Percentiles rank a stretch among this genome's conserved stretches.
These are phyloP conservation scores for Diuraphis noxia DNA, from an alignment of 1,140 invertebrate species.

Conservation along the genomic window DNA sequence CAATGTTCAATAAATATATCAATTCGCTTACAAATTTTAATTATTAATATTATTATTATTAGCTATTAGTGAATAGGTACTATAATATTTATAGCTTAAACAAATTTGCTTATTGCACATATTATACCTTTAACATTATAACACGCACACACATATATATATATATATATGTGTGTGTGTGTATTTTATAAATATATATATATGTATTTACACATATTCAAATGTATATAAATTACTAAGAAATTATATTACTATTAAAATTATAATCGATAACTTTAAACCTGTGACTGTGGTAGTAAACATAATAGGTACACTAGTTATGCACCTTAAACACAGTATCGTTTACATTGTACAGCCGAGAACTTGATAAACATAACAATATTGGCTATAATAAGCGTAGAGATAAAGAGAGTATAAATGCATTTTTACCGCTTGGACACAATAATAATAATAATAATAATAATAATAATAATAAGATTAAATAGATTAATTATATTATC, in stretches of 20 bases:
- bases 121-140: neutral
- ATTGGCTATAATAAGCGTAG: no score
- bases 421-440: neutral
- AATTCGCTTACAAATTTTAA: neutral
- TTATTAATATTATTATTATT: no score
- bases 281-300: neutral
- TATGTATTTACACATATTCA: no score
- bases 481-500: neutral
- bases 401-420: neutral
- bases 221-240: no score
- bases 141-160: no score
- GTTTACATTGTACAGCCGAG: neutral
- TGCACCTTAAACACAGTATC: neutral
- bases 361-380: neutral
- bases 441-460: no score
- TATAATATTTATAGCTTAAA: neutral
- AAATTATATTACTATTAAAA: neutral
- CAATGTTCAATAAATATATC: neutral
- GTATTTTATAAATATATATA: no score
- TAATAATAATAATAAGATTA: no score
- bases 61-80: neutral
- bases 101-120: neutral
- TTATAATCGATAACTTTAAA: neutral
- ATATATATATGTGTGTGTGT: no score
- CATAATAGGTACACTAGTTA: neutral